These are phyloP conservation scores for Procambarus clarkii DNA, from an alignment of 1,140 invertebrate species.

Conservation along the genomic window DNA sequence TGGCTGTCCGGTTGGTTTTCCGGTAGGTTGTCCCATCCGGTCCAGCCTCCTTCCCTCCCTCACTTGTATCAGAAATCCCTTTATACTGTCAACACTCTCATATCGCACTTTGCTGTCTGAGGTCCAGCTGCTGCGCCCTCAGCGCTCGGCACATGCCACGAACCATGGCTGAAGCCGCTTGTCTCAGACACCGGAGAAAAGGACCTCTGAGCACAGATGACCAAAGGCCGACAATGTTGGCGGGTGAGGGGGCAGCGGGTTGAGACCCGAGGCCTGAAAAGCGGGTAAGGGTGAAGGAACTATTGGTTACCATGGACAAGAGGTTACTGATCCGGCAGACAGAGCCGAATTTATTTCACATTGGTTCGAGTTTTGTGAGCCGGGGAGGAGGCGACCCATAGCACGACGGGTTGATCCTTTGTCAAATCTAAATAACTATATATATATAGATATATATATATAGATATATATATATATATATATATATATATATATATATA, in stretches of 20 bases:
- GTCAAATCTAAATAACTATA: too few relatives aligned
- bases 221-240: background rate
- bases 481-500: too few relatives aligned
- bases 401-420: too few relatives aligned
- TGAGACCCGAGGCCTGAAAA: background rate
- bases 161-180: background rate
- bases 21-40: too few relatives aligned
- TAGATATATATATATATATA: too few relatives aligned
- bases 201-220: background rate
- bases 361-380: background rate
- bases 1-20: too few relatives aligned
- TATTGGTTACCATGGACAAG: background rate
- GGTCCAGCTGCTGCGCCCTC: background rate
- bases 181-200: background rate
- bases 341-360: slow-evolving; percentile 8
- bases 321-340: slow-evolving; percentile 13
- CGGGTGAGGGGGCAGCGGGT: background rate
- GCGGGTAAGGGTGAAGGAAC: background rate
- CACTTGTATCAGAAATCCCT: background rate
- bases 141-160: background rate
- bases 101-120: background rate
- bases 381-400: too few relatives aligned
- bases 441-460: too few relatives aligned
- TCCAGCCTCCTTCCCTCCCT: background rate
- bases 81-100: slow-evolving; percentile 1